Conservation (phyloP, 2,797 vertebrate species). For the Lophius americanus region DNA sequence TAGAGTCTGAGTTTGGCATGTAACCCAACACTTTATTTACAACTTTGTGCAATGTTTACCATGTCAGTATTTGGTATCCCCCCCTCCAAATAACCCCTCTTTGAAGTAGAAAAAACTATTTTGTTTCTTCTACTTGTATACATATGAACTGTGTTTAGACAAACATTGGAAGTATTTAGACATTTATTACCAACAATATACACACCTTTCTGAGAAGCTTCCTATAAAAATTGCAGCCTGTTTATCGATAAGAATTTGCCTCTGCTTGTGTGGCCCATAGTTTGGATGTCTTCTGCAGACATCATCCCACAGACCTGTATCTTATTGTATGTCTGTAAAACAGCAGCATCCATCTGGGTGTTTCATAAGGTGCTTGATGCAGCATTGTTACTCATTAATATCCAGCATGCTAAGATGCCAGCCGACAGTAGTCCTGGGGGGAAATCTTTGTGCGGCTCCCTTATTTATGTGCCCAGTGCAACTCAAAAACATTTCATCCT, state of each 20-base stretch:
- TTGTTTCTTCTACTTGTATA: no score
- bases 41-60: no score
- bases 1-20: no score
- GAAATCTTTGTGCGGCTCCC: constrained; percentile 74
- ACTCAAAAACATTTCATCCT: constrained; percentile 73
- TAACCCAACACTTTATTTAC: no score
- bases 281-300: constrained; percentile 8
- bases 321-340: constrained; percentile 49
- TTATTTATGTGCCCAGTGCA: constrained; percentile 75
- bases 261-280: neutral
- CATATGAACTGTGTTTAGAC: no score
- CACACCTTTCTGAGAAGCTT: neutral
- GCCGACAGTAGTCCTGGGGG: constrained; percentile 80
- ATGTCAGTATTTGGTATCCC: no score
- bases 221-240: neutral
- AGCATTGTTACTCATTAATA: constrained; percentile 79
- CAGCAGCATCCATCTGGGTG: constrained; percentile 62
- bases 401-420: constrained; percentile 74
- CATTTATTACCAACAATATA: neutral
- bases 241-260: neutral
- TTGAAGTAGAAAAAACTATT: no score
- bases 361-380: constrained; percentile 77
- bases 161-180: no score
- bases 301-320: constrained; percentile 34
- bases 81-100: no score